Conservation (phyloP, 2,797 vertebrate species). For the Philypnodon macrostomus region DNA sequence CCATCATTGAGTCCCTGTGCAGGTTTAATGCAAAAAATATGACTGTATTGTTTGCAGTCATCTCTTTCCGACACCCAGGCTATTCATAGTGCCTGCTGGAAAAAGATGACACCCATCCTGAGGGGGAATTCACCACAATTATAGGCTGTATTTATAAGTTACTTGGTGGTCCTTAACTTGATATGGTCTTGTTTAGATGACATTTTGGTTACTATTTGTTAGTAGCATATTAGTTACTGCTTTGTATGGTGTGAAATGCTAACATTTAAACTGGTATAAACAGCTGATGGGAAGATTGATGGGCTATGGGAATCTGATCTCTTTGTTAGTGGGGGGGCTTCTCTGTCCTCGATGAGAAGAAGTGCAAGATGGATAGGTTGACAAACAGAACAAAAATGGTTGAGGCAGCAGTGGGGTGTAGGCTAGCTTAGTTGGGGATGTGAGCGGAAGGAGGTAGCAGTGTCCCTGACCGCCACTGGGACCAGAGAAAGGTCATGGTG, state of each 20-base stretch:
- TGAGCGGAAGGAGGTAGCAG: slow-evolving; percentile 70
- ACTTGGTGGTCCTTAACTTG: slow-evolving; percentile 55
- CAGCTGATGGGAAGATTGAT: slow-evolving; percentile 73
- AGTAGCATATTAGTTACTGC: slow-evolving; percentile 49
- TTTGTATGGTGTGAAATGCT: slow-evolving; percentile 54
- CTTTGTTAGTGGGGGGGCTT: slow-evolving; percentile 69
- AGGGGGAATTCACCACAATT: slow-evolving; percentile 58
- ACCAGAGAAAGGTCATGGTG: slow-evolving; percentile 80
- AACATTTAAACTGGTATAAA: slow-evolving; percentile 60
- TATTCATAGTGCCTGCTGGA: slow-evolving; percentile 46
- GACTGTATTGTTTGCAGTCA: slow-evolving; percentile 43
- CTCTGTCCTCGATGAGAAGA: slow-evolving; percentile 77
- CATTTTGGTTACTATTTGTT: slow-evolving; percentile 52
- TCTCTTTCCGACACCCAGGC: slow-evolving; percentile 3
- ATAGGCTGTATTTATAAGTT: slow-evolving; percentile 56
- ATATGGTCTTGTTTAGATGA: slow-evolving; percentile 54
- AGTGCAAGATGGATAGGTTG: slow-evolving; percentile 69
- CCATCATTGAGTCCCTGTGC: slow-evolving; percentile 73
- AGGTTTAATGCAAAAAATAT: slow-evolving; percentile 68
- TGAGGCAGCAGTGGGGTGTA: slow-evolving; percentile 58
- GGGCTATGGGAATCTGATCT: slow-evolving; percentile 75
- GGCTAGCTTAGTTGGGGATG: slow-evolving; percentile 64
- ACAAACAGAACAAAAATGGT: slow-evolving; percentile 54
- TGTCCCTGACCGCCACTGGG: slow-evolving; percentile 67
- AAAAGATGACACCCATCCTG: slow-evolving; percentile 72